A percentile compares a stretch with the other conserved stretches of the same genome.
These are phyloP conservation scores for Marmota monax DNA, from an alignment of 2,113 vertebrate genomes.

Conservation along the genomic window DNA sequence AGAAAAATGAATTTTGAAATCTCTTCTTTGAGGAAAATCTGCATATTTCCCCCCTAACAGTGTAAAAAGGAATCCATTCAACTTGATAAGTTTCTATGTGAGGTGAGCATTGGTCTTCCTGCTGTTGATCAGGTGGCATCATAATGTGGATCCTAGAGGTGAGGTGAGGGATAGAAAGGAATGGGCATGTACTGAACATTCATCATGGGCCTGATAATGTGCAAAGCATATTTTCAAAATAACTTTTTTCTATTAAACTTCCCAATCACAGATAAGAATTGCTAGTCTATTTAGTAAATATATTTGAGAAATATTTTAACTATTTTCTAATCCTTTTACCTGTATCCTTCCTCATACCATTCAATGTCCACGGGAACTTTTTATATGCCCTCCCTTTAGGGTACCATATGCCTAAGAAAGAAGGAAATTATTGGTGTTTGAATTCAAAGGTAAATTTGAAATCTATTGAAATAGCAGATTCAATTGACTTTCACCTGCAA, in stretches of 20 bases:
- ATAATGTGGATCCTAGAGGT: neutral
- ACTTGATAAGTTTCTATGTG: neutral
- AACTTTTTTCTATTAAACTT: neutral
- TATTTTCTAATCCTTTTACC: neutral
- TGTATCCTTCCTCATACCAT: neutral
- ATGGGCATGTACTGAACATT: neutral
- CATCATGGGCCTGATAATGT: neutral
- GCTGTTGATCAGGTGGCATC: neutral
- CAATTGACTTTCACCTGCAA: slow-evolving; percentile 18
- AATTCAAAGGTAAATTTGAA: neutral
- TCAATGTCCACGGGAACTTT: neutral
- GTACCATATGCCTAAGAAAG: neutral
- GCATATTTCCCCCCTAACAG: neutral
- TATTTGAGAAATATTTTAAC: slow-evolving; percentile 48
- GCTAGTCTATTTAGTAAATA: neutral
- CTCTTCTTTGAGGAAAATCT: neutral
- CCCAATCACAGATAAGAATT: neutral
- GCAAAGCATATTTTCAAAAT: neutral
- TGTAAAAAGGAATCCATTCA: neutral
- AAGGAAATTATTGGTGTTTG: slow-evolving; percentile 30
- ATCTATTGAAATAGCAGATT: neutral
- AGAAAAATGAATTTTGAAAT: neutral
- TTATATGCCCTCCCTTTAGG: neutral
- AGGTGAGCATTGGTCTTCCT: neutral
- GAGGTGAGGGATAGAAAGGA: neutral